phyloP scores from a whole-genome alignment of 2,797 vertebrate species.

The Rhinogobio ventralis region DNA sequence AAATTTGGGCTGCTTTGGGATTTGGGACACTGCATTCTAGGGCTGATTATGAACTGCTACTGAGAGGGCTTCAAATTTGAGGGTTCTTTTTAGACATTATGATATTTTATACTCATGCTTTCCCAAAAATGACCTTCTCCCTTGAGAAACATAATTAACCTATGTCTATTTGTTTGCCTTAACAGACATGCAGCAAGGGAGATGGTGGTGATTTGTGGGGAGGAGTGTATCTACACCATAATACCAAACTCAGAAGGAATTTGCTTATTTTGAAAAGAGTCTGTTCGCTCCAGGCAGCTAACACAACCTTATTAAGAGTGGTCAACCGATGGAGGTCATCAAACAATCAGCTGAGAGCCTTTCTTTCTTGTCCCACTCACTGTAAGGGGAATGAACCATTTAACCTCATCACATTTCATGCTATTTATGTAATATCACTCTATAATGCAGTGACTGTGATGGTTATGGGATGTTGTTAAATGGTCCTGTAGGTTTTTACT shows the following conservation, averaged over 20 bases:
- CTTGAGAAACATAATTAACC: conserved; percentile 32
- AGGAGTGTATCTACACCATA: conserved; percentile 1
- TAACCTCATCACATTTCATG: conserved; percentile 15
- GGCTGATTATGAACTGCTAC: conserved; percentile 29
- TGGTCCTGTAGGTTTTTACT: conserved; percentile 30
- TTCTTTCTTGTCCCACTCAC: background rate
- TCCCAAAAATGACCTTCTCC: conserved; percentile 29
- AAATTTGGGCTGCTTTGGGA: background rate
- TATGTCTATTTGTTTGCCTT: conserved; percentile 47
- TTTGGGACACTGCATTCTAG: conserved; percentile 10
- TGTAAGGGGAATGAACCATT: conserved; percentile 7
- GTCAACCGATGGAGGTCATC: conserved; percentile 25
- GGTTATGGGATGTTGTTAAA: conserved; percentile 39
- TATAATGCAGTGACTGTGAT: conserved; percentile 36
- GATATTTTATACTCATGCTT: background rate
- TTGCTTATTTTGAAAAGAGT: conserved; percentile 50
- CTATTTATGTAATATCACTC: conserved; percentile 40
- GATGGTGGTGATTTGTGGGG: conserved; percentile 38
- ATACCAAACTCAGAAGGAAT: conserved; percentile 16
- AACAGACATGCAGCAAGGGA: conserved; percentile 42
- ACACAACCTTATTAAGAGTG: conserved; percentile 42
- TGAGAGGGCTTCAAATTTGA: conserved; percentile 6
- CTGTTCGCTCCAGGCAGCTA: conserved; percentile 21
- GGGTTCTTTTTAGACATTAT: conserved; percentile 17
- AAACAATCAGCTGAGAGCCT: conserved; percentile 34